Base-by-base conservation (phyloP, 2,888 invertebrate species). In the Microctonus aethiopoides region DNA sequence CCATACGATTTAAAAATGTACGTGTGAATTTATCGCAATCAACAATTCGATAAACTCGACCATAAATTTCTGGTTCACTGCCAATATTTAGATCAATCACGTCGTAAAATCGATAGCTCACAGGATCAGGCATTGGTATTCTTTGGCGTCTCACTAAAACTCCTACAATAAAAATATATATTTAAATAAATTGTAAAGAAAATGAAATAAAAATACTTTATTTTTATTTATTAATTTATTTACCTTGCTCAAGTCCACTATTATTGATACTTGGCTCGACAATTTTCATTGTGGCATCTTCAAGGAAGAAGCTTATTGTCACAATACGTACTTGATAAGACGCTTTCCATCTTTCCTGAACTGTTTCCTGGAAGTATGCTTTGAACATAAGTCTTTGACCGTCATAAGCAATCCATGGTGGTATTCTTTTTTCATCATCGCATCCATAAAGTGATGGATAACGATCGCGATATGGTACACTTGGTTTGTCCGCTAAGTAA, bases 271-370 rank as follows among this genome's bases (percentile, higher is more conserved):
- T 90, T 0, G 95, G 95, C 83, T 97, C 97, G 66, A 90, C 86
- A 2, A 97, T 93, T 88, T 96, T 95, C 76, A 97, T 92, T 0
- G 97, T 96, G 16, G 95, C 96, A 86, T 98, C 97, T 87, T 97
- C 97, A 54, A 97, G 89, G 80, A 92, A 97, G 83, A 94, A 97
- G 76, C 91, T 93, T 67, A 97, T 94, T 76, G 93, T 93, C 3
- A 96, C 95, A 79, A 92, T 91, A 24, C 96, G 91, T 67, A 96
- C 88, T 79, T 93, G 89, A 78, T 90, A 92, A 2, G 92, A 91
- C 1, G 89, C 87, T 60, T 90, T 87, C 81, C 92, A 91, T 69
- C 75, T 75, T 86, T 96, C 96, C 74, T 93, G 92, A 0, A 95
- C 88, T 0, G 93, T 92, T 87, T 95, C 94, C 90, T 94, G 91